Evolutionary conservation across 2,113 vertebrate species (phyloP).

Genomic region (Varanus salvator): DNA sequence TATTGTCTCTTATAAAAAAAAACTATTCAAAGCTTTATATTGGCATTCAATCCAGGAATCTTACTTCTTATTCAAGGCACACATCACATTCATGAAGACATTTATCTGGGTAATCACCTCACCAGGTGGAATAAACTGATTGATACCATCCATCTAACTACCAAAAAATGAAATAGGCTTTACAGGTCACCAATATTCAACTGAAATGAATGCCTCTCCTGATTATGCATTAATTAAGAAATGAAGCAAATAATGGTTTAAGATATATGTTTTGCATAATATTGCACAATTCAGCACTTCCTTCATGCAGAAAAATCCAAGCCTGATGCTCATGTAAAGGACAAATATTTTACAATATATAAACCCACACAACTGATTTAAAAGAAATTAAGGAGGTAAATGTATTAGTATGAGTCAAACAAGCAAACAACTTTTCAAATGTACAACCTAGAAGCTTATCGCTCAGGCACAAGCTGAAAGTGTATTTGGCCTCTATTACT

Average conservation of each 20-base stretch:
- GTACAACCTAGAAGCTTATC: neutral
- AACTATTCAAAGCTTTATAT: constrained; percentile 1
- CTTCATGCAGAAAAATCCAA: neutral
- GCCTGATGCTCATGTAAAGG: neutral
- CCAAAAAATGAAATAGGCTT: neutral
- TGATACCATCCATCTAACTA: constrained; percentile 17
- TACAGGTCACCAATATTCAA: neutral
- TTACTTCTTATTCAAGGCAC: constrained; percentile 20
- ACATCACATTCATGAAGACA: constrained; percentile 13
- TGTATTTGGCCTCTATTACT: neutral
- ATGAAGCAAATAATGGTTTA: neutral
- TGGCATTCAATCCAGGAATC: constrained; percentile 37
- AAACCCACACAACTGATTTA: neutral
- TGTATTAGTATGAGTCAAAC: neutral
- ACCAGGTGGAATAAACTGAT: constrained; percentile 29
- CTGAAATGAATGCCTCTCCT: neutral
- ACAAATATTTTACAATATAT: neutral
- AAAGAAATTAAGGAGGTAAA: neutral
- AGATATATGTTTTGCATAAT: neutral
- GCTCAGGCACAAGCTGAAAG: neutral
- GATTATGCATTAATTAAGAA: constrained; percentile 15
- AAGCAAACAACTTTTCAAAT: neutral
- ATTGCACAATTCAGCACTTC: neutral
- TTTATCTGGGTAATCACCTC: constrained; percentile 32
- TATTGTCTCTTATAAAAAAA: neutral